These are phyloP conservation scores for Macrocentrus cingulum DNA, from an alignment of 1,140 invertebrate genomes.

Conservation along the genomic window DNA sequence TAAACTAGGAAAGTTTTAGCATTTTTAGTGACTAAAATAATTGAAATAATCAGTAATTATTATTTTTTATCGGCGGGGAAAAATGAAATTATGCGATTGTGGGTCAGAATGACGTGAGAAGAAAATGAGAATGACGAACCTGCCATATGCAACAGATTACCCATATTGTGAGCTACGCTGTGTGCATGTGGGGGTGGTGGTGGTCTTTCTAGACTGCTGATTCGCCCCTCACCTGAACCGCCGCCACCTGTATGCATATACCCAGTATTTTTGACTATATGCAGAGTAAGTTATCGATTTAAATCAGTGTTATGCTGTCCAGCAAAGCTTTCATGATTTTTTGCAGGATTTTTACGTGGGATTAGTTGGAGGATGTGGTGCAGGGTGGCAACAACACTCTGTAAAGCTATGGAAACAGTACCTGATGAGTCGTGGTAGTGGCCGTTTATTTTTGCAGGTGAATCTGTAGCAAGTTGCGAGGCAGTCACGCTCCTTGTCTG, in stretches of 20 bases:
- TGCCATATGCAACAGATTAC: constrained; percentile 84
- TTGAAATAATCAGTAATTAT: no score
- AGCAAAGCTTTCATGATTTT: no score
- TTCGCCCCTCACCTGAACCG: constrained; percentile 55
- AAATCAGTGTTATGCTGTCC: no score
- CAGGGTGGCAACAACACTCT: no score
- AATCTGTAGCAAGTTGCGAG: constrained; percentile 83
- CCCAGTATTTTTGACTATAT: background rate
- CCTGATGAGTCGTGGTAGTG: constrained; percentile 54
- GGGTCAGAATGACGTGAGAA: no score
- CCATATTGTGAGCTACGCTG: constrained; percentile 69
- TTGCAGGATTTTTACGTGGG: no score
- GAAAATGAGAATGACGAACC: constrained; percentile 54
- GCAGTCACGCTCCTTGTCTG: constrained; percentile 88
- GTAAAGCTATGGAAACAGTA: background rate
- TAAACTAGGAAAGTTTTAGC: no score
- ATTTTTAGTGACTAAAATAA: no score
- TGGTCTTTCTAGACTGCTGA: constrained; percentile 67
- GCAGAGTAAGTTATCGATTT: no score
- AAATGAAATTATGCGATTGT: no score
- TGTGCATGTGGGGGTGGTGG: constrained; percentile 68
- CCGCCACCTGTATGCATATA: constrained; percentile 47
- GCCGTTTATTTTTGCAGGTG: constrained; percentile 78
- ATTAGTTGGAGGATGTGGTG: no score
- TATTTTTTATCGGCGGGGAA: no score